A percentile compares a stretch with the other conserved stretches of the same genome.
Conservation (phyloP, 1,140 invertebrate genomes). For the Ericerus pela region DNA sequence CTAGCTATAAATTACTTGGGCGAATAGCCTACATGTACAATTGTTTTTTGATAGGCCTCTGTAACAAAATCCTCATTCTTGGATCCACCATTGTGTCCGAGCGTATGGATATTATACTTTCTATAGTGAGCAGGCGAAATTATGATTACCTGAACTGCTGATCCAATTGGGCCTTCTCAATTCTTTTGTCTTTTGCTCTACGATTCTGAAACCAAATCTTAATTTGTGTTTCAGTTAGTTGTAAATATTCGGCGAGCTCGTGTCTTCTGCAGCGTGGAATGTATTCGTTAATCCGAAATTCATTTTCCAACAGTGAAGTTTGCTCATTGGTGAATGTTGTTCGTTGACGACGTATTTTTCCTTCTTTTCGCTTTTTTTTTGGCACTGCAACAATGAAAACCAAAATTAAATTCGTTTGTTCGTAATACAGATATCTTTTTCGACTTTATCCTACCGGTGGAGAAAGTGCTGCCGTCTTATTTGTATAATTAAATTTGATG, state of each 20-base stretch:
- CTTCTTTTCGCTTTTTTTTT: slow-evolving; percentile 63
- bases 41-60: slow-evolving; percentile 19
- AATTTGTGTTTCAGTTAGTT: slow-evolving; percentile 81
- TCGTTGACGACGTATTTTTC: slow-evolving; percentile 70
- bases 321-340: slow-evolving; percentile 91
- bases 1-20: too few species aligned
- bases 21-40: too few species aligned
- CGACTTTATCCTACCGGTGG: not conserved
- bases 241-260: slow-evolving; percentile 67
- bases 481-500: not conserved
- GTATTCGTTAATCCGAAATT: slow-evolving; percentile 80
- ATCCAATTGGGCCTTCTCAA: slow-evolving; percentile 88
- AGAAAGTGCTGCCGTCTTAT: not conserved
- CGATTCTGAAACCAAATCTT: slow-evolving; percentile 97
- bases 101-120: slow-evolving; percentile 20
- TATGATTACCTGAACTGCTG: slow-evolving; percentile 70
- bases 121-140: slow-evolving; percentile 14
- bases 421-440: not conserved
- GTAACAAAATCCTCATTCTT: slow-evolving; percentile 22
- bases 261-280: slow-evolving; percentile 70
- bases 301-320: slow-evolving; percentile 74
- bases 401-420: not conserved
- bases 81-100: slow-evolving; percentile 20
- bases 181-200: slow-evolving; percentile 85
- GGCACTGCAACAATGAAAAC: slow-evolving; percentile 45